Percentiles rank a stretch among this genome's conserved stretches.
These are phyloP conservation scores for Anguilla pacifica DNA, from an alignment of 2,797 vertebrate species.

Conservation along the genomic window DNA sequence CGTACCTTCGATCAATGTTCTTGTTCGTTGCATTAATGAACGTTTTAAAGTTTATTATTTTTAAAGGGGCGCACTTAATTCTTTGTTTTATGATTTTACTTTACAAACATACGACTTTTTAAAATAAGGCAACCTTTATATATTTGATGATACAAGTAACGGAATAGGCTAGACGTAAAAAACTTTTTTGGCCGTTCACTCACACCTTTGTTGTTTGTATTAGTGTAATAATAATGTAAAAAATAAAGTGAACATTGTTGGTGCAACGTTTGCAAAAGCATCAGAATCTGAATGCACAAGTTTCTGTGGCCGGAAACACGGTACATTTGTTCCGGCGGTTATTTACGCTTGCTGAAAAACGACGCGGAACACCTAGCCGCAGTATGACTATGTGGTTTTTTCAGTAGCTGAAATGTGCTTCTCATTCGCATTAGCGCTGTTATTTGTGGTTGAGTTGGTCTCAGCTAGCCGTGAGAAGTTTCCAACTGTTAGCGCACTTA, in stretches of 20 bases:
- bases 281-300: neutral
- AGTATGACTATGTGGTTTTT: neutral
- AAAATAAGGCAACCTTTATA: no score
- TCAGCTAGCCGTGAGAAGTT: neutral
- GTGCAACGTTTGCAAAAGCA: slow-evolving; percentile 1
- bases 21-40: no score
- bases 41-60: no score
- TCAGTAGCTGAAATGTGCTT: neutral
- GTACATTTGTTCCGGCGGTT: slow-evolving; percentile 7
- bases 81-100: no score
- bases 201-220: neutral
- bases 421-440: neutral
- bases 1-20: no score
- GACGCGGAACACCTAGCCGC: neutral
- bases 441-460: slow-evolving; percentile 9
- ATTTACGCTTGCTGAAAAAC: slow-evolving; percentile 11
- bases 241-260: neutral
- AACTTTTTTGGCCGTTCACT: neutral
- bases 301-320: neutral
- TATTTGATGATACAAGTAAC: no score
- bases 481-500: neutral
- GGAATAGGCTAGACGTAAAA: no score
- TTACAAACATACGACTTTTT: no score
- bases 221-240: neutral
- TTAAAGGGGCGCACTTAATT: no score